Base-by-base conservation (phyloP, 2,797 vertebrate species). In the Myotis vivesi region DNA sequence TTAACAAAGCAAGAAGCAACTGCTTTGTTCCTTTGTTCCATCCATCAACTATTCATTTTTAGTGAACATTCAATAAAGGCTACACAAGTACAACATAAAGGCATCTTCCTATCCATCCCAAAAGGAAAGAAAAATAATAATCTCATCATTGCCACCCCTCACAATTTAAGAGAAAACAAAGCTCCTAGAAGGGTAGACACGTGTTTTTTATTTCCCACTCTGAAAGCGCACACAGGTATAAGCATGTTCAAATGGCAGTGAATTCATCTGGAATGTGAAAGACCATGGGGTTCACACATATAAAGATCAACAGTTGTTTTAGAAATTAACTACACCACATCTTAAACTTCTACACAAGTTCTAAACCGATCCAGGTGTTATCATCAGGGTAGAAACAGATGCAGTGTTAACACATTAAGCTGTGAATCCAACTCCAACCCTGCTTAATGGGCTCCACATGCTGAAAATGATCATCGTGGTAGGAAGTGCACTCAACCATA, bases 331-430 rank as follows among this genome's bases (percentile, higher is more conserved):
- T 97, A 96, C 95, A 97, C 96, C 81, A 79, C 57, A 89, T 97
- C 97, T 97, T 97, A 97, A 98, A 98, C 95, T 96, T 97, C 95
- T 97, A 96, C 41, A 36, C 87, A 97, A 97, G 96, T 97, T 97
- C 96, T 98, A 97, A 98, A 97, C 97, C 96, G 96, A 98, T 98
- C 97, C 98, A 98, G 98, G 98, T 98, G 98, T 97, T 98, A 97
- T 97, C 96, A 97, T 94, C 41, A 95, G 95, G 94, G 83, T 95
- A 97, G 97, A 98, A 98, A 49, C 97, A 98, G 98, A 98, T 97
- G 97, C 22, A 0, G 97, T 94, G 91, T 98, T 98, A 98, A 97
- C 87, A 51, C 92, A 77, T 97, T 97, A 97, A 97, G 97, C 98
- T 96, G 96, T 97, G 96, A 96, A 97, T 97, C 95, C 97, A 97